phyloP scores from a whole-genome alignment of 2,113 vertebrate genomes.

The Empidonax traillii region DNA sequence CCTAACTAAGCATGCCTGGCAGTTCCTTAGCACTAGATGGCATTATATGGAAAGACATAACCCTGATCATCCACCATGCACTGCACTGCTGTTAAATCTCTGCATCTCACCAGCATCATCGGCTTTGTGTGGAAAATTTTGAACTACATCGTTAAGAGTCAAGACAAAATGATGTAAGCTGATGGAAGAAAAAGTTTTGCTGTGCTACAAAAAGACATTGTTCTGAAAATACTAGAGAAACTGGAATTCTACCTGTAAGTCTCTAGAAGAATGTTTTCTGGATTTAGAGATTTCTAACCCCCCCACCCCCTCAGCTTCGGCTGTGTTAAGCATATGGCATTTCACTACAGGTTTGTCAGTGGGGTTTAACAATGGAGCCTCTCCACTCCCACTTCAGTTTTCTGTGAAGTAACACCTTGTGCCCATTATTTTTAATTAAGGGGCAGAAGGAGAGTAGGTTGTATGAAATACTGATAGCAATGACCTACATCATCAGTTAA shows the following conservation, averaged over 20 bases:
- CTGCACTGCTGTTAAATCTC: neutral
- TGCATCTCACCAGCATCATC: neutral
- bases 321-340: neutral
- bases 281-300: neutral
- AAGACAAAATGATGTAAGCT: conserved; percentile 3
- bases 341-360: neutral
- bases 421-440: neutral
- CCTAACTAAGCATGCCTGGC: neutral
- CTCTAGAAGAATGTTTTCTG: neutral
- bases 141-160: neutral
- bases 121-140: neutral
- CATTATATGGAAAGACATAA: conserved; percentile 32
- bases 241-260: neutral
- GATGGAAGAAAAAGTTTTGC: neutral
- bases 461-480: neutral
- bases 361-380: neutral
- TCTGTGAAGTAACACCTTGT: neutral
- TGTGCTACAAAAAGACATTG: neutral
- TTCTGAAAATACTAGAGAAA: neutral
- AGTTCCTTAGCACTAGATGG: conserved; percentile 61
- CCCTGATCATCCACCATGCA: rapidly evolving
- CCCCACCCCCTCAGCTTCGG: neutral
- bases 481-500: neutral
- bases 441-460: neutral
- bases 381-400: neutral